Evolutionary conservation across 2,113 vertebrate genomes (phyloP).

Genomic region (Platysternon megacephalum): DNA sequence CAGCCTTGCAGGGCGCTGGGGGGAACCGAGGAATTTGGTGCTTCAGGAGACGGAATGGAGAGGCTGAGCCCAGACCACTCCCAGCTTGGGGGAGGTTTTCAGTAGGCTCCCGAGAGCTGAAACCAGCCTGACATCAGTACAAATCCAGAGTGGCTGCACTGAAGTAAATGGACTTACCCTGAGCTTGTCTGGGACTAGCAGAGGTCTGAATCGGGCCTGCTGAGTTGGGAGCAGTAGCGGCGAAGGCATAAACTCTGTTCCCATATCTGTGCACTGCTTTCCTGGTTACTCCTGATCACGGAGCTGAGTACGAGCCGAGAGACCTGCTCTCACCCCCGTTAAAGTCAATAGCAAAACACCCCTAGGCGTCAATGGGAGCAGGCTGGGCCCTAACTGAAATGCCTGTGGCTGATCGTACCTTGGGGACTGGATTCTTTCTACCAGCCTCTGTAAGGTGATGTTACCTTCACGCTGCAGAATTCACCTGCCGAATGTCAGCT

Average conservation of each 20-base stretch:
- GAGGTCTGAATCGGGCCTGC: not conserved
- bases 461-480: not conserved
- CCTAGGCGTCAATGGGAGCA: too few relatives aligned
- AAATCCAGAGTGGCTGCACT: not conserved
- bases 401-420: not conserved
- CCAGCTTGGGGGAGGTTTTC: not conserved
- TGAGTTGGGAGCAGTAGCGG: not conserved
- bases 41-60: slow-evolving; percentile 12
- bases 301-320: not conserved
- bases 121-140: not conserved
- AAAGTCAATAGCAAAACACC: not conserved
- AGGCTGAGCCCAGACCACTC: slow-evolving; percentile 35
- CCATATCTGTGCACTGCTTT: not conserved
- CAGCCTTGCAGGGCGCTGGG: not conserved
- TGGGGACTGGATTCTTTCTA: not conserved
- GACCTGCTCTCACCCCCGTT: not conserved
- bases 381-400: not conserved
- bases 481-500: not conserved
- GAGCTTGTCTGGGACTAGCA: not conserved
- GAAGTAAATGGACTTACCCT: not conserved
- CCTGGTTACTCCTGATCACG: not conserved
- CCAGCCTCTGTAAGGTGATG: not conserved
- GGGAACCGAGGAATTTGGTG: not conserved
- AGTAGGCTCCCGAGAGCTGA: not conserved
- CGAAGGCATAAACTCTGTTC: not conserved